Conservation (phyloP, 2,888 invertebrate genomes). For the Troides helena region DNA sequence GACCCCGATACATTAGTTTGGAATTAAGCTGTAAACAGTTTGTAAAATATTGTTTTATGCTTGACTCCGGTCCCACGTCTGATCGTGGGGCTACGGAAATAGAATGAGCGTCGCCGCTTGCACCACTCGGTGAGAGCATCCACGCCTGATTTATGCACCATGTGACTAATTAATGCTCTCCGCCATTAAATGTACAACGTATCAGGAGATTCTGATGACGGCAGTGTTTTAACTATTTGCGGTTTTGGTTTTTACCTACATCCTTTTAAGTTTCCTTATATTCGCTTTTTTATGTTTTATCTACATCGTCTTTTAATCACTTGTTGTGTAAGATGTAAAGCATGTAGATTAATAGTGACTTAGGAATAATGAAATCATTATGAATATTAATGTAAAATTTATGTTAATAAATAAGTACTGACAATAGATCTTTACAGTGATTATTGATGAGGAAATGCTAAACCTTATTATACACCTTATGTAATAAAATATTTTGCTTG, state of each 20-base stretch:
- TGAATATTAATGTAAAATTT: too few relatives aligned
- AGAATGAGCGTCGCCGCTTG: slow-evolving; percentile 41
- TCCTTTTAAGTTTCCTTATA: too few relatives aligned
- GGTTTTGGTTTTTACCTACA: neutral
- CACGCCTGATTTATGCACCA: slow-evolving; percentile 26
- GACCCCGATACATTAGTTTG: slow-evolving; percentile 7
- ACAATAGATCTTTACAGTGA: too few relatives aligned
- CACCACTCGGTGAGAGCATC: slow-evolving; percentile 5
- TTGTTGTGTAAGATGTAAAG: too few relatives aligned
- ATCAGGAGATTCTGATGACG: slow-evolving; percentile 6
- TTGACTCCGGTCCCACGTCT: slow-evolving; percentile 4
- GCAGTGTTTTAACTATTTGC: neutral
- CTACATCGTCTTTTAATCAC: too few relatives aligned
- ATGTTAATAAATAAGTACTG: too few relatives aligned
- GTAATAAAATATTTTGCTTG: too few relatives aligned
- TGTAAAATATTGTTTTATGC: slow-evolving; percentile 24
- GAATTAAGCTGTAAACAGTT: slow-evolving; percentile 15
- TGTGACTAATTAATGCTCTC: slow-evolving; percentile 26
- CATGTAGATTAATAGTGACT: too few relatives aligned
- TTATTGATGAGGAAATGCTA: too few relatives aligned
- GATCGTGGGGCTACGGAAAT: slow-evolving; percentile 48
- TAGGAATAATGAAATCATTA: too few relatives aligned
- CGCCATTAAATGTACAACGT: neutral
- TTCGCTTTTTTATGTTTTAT: too few relatives aligned
- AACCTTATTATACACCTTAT: too few relatives aligned